Base-by-base conservation (phyloP, 2,888 invertebrate genomes). In the Conistra vaccinii region DNA sequence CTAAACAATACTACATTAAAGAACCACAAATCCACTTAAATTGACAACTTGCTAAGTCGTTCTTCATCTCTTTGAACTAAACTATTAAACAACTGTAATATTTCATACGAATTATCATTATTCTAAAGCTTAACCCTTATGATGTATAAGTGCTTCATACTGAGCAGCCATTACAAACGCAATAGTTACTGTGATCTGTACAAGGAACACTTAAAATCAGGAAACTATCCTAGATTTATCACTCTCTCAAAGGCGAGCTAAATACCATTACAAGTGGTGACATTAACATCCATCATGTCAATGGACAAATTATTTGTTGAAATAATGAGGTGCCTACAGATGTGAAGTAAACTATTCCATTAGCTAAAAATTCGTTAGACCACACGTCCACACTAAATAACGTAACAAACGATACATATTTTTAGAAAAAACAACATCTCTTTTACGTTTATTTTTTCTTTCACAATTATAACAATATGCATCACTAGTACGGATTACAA, bases 251-350 rank as follows among this genome's bases (percentile, higher is more conserved):
- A 93, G 90, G 87, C 89, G 91, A 78, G 85, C 91, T 93, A 92
- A 93, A 92, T 92, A 90, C 91, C 88, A 89, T 90, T 78, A 90
- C 89, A 89, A 89, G 85, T 89, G 89, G 88, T 89, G 89, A 89
- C 91, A 89, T 90, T 89, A 90, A 83, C 90, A 92, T 93, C 89
- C 87, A 91, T 92, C 91, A 93, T 91, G 90, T 91, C 91, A 92
- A 91, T 93, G 87, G 90, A 91, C 91, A 92, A 92, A 92, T 91
- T 91, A 92, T 92, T 92, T 89, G 88, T 85, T 88, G 86, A 88
- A 90, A 92, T 91, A 91, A 92, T 87, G 88, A 91, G 87, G 86
- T 89, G 89, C 75, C 87, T 89, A 89, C 87, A 87, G 88, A 90
- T 85, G 86, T 74, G 85, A 85, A 85, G 85, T 85, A 83, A 88